Evolutionary conservation across 1,140 invertebrate genomes (phyloP).

Genomic region (Rhopalosiphum maidis): DNA sequence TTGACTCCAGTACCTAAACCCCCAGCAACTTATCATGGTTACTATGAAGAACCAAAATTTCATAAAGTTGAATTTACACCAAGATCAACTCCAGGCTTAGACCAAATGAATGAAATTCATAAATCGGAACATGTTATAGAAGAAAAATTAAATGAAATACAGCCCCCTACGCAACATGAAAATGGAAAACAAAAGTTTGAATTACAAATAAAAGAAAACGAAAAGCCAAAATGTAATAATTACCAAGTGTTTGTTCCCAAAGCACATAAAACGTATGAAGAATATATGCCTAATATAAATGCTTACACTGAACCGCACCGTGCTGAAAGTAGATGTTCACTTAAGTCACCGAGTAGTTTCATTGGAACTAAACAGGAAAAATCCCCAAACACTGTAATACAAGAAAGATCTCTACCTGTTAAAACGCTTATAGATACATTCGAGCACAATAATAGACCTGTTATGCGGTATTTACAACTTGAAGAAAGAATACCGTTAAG

Average conservation of each 20-base stretch:
- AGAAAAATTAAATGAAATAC: background rate
- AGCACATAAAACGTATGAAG: slow-evolving; percentile 18
- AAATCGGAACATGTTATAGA: background rate
- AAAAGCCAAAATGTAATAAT: background rate
- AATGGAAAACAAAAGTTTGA: background rate
- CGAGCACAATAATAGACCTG: slow-evolving; percentile 68
- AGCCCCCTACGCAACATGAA: background rate
- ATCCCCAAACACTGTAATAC: background rate
- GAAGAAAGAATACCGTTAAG: slow-evolving; percentile 62
- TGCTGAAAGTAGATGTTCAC: slow-evolving; percentile 36
- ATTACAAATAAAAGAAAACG: slow-evolving; percentile 3
- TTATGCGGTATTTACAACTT: slow-evolving; percentile 68
- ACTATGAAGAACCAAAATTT: slow-evolving; percentile 45
- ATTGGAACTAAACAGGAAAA: background rate
- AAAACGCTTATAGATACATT: slow-evolving; percentile 72
- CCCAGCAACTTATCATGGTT: background rate
- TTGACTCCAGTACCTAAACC: slow-evolving; percentile 27
- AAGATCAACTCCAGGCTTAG: slow-evolving; percentile 57
- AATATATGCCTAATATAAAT: slow-evolving; percentile 21
- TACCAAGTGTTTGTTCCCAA: slow-evolving; percentile 28
- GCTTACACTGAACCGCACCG: background rate
- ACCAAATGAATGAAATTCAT: slow-evolving; percentile 9
- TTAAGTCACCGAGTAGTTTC: background rate
- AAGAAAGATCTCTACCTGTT: slow-evolving; percentile 65
- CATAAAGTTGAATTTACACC: slow-evolving; percentile 53